Conservation (phyloP, 2,888 invertebrate genomes). For the Crematogaster levior region DNA sequence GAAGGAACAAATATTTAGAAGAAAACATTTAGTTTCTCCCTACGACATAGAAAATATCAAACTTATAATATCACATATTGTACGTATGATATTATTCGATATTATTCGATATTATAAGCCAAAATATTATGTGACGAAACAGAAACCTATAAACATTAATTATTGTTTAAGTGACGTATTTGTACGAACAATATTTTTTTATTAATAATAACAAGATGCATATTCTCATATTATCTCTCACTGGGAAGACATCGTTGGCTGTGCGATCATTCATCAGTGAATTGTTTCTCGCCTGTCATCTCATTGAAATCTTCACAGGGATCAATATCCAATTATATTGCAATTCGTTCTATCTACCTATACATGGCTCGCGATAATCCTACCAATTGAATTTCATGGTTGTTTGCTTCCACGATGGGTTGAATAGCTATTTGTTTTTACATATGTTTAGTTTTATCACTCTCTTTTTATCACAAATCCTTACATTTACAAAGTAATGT, state of each 20-base stretch:
- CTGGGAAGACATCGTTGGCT: conserved; percentile 52
- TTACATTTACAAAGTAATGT: not conserved
- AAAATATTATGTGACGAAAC: conserved; percentile 25
- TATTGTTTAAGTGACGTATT: conserved; percentile 5
- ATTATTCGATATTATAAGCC: not conserved
- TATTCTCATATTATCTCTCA: conserved; percentile 23
- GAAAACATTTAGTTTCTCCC: not conserved
- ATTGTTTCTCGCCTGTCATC: conserved; percentile 53
- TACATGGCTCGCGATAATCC: not conserved
- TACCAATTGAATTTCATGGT: conserved; percentile 23
- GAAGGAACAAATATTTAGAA: not conserved
- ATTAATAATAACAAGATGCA: conserved; percentile 40
- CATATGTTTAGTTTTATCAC: conserved; percentile 23
- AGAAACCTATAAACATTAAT: conserved; percentile 21
- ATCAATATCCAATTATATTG: conserved; percentile 54
- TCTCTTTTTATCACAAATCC: not conserved
- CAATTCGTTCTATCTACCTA: not conserved
- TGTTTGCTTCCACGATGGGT: conserved; percentile 19
- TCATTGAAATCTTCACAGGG: conserved; percentile 56
- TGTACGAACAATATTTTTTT: not conserved
- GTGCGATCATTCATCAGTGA: conserved; percentile 61
- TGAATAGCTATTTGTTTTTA: conserved; percentile 24
- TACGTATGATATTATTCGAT: too few species aligned
- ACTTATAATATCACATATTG: not conserved
- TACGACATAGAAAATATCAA: not conserved